Evolutionary conservation across 2,797 vertebrate species (phyloP).

Genomic region (Pseudopleuronectes americanus): DNA sequence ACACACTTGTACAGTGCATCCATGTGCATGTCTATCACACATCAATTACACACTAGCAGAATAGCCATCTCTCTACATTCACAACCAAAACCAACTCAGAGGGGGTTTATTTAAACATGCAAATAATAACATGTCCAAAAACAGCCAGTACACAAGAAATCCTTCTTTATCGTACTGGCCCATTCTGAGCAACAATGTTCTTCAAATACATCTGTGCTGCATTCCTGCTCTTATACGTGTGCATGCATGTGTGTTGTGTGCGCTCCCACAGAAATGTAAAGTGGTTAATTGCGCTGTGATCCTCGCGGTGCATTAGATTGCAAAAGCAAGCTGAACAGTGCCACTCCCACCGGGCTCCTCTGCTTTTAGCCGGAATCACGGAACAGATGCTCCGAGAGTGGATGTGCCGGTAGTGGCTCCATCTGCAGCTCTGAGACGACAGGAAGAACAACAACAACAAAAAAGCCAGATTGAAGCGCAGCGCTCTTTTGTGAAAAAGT

Average conservation of each 20-base stretch:
- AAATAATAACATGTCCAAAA: too few relatives aligned
- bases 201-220: slow-evolving; percentile 1
- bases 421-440: slow-evolving; percentile 71
- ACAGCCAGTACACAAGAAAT: not conserved
- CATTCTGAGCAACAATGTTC: not conserved
- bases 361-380: slow-evolving; percentile 57
- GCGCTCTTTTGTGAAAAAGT: slow-evolving; percentile 55
- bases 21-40: too few relatives aligned
- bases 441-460: not conserved
- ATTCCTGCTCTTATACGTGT: not conserved
- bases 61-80: too few relatives aligned
- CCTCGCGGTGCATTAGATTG: slow-evolving; percentile 43
- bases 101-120: too few relatives aligned
- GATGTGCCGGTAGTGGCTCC: slow-evolving; percentile 56
- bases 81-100: too few relatives aligned
- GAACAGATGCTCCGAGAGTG: slow-evolving; percentile 65
- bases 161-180: not conserved
- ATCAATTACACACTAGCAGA: too few relatives aligned
- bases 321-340: slow-evolving; percentile 48
- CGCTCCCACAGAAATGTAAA: slow-evolving; percentile 38
- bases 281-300: slow-evolving; percentile 59
- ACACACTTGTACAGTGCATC: too few relatives aligned
- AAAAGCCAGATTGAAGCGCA: slow-evolving; percentile 54
- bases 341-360: slow-evolving; percentile 45
- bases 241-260: not conserved